phyloP scores from a whole-genome alignment of 1,140 invertebrate species.

The Holotrichia oblita region DNA sequence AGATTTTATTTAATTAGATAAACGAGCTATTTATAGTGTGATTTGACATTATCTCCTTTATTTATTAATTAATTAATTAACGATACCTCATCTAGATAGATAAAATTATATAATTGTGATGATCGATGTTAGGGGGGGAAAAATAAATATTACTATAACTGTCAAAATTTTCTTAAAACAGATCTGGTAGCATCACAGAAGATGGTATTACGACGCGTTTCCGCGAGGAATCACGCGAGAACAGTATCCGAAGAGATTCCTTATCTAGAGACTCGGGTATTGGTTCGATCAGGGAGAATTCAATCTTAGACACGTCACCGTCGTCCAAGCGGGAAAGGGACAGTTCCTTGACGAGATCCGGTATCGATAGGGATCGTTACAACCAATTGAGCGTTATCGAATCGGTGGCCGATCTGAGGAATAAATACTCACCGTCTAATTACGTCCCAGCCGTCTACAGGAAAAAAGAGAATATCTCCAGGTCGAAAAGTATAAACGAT shows the following conservation, averaged over 20 bases:
- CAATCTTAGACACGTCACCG: constrained; percentile 48
- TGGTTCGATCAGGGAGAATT: constrained; percentile 54
- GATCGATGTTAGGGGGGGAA: too few relatives aligned
- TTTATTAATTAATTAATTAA: too few relatives aligned
- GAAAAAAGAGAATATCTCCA: constrained; percentile 59
- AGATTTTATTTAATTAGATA: neutral
- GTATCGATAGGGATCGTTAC: constrained; percentile 36
- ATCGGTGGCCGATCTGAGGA: constrained; percentile 68
- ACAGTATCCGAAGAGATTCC: constrained; percentile 50
- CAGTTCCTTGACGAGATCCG: constrained; percentile 54
- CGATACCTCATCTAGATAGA: too few relatives aligned
- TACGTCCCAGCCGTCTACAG: constrained; percentile 69
- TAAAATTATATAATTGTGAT: too few relatives aligned
- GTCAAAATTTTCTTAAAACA: too few relatives aligned
- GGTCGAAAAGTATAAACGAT: constrained; percentile 67
- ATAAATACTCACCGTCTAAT: constrained; percentile 70
- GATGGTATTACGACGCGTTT: constrained; percentile 57
- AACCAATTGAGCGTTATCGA: constrained; percentile 54
- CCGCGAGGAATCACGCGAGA: constrained; percentile 55
- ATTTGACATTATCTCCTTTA: neutral
- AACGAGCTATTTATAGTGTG: too few relatives aligned
- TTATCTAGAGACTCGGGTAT: constrained; percentile 55
- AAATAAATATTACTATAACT: neutral
- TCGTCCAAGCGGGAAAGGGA: constrained; percentile 49
- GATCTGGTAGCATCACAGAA: constrained; percentile 58